These are phyloP conservation scores for Mechanitis mazaeus DNA, from an alignment of 2,888 invertebrate genomes.

Conservation along the genomic window DNA sequence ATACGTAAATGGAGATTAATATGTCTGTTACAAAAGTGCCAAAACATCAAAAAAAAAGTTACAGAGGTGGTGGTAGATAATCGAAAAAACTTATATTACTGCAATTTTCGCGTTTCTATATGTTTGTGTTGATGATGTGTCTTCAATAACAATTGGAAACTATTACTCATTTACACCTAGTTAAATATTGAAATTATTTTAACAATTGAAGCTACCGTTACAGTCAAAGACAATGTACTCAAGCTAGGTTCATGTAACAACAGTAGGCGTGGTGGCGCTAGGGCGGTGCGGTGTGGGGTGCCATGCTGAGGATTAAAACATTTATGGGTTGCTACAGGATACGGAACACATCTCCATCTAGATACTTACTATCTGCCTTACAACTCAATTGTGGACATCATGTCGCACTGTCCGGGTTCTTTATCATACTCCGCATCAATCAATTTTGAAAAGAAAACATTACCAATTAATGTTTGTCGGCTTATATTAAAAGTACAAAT, in stretches of 20 bases:
- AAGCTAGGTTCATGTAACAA: conserved; percentile 19
- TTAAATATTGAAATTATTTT: too few species aligned
- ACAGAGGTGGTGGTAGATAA: too few species aligned
- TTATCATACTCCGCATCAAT: conserved; percentile 56
- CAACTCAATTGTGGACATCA: conserved; percentile 25
- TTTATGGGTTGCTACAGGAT: conserved; percentile 51
- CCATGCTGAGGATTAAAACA: conserved; percentile 46
- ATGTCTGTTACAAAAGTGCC: too few species aligned
- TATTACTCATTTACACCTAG: not conserved
- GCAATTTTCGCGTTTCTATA: too few species aligned
- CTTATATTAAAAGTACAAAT: conserved; percentile 25
- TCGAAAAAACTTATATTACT: too few species aligned
- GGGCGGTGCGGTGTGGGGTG: conserved; percentile 35
- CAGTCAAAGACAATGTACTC: conserved; percentile 5
- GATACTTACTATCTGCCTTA: conserved; percentile 50
- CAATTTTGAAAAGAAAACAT: conserved; percentile 35
- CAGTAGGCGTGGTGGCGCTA: conserved; percentile 27
- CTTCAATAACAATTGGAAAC: too few species aligned
- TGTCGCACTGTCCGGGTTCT: conserved; percentile 24
- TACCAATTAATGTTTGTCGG: conserved; percentile 35
- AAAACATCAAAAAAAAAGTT: too few species aligned
- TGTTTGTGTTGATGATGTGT: too few species aligned
- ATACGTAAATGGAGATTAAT: too few species aligned
- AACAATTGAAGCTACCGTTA: too few species aligned
- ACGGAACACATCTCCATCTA: conserved; percentile 51